A percentile compares a stretch with the other conserved stretches of the same genome.
These are phyloP conservation scores for Brachymystax lenok DNA, from an alignment of 2,797 vertebrate genomes.

Conservation along the genomic window DNA sequence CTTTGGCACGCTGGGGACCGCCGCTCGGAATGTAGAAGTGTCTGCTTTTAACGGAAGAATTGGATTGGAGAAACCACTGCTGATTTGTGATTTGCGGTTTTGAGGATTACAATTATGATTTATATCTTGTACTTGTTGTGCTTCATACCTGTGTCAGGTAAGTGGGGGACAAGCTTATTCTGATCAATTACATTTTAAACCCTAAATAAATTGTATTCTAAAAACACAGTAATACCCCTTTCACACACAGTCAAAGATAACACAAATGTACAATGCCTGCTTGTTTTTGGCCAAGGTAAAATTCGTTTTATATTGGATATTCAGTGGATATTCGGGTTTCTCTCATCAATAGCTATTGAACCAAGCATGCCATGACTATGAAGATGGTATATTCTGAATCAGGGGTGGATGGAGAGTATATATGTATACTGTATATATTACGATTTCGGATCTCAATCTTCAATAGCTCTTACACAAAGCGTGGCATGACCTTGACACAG, in stretches of 20 bases:
- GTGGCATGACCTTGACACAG: too few species aligned
- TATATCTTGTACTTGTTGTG: conserved; percentile 57
- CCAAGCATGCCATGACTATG: too few species aligned
- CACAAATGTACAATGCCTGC: not conserved
- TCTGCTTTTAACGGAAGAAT: conserved; percentile 9
- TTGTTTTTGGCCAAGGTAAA: too few species aligned
- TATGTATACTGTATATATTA: too few species aligned
- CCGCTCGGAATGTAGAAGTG: conserved; percentile 45
- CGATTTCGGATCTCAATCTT: too few species aligned
- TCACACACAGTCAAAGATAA: not conserved
- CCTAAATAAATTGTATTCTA: not conserved
- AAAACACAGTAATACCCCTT: too few species aligned
- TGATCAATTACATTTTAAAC: not conserved
- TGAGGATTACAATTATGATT: conserved; percentile 60
- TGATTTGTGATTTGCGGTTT: conserved; percentile 14
- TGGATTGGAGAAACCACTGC: conserved; percentile 8
- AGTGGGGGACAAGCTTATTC: conserved; percentile 34
- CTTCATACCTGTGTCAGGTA: conserved; percentile 68
- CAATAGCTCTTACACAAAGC: too few species aligned
- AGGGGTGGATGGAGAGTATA: too few species aligned
- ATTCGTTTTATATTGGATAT: too few species aligned
- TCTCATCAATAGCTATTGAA: too few species aligned
- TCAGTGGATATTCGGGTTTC: too few species aligned
- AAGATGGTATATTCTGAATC: too few species aligned
- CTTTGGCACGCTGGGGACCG: conserved; percentile 56